Percentiles rank a stretch among this genome's conserved stretches.
Conservation (phyloP, 2,888 invertebrate genomes). For the Empis stercorea region DNA sequence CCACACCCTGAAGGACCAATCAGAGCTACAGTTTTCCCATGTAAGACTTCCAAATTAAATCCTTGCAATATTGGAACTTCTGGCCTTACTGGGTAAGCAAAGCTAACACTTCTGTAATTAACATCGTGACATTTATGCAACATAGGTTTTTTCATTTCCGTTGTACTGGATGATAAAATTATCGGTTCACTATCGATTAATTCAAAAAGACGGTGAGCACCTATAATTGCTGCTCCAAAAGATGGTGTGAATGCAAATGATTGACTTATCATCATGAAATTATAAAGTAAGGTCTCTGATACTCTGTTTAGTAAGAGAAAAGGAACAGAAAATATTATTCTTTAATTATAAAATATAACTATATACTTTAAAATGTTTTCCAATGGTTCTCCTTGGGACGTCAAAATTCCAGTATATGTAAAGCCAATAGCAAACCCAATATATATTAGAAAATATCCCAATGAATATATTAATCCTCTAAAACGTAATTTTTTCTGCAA, state of each 20-base stretch:
- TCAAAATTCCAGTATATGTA: slow-evolving; percentile 59
- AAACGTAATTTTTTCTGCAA: slow-evolving; percentile 45
- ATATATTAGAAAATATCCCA: slow-evolving; percentile 57
- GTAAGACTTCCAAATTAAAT: slow-evolving; percentile 50
- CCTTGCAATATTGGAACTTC: slow-evolving; percentile 62
- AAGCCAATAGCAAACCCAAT: slow-evolving; percentile 59
- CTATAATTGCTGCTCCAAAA: slow-evolving; percentile 58
- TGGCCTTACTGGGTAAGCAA: slow-evolving; percentile 70
- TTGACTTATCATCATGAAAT: slow-evolving; percentile 69
- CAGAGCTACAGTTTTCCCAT: slow-evolving; percentile 59
- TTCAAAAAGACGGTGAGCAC: slow-evolving; percentile 55
- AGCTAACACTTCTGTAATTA: slow-evolving; percentile 52
- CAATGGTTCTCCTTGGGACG: slow-evolving; percentile 50
- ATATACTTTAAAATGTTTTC: slow-evolving; percentile 54
- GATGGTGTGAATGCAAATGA: slow-evolving; percentile 66
- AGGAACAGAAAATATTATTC: neutral
- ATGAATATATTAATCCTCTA: slow-evolving; percentile 55
- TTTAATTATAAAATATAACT: neutral
- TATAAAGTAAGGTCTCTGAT: slow-evolving; percentile 63
- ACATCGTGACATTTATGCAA: slow-evolving; percentile 30
- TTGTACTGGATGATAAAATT: slow-evolving; percentile 38
- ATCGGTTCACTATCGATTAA: slow-evolving; percentile 47
- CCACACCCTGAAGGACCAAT: slow-evolving; percentile 69
- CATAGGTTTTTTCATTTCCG: slow-evolving; percentile 25
- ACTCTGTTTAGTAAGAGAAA: slow-evolving; percentile 38